Evolutionary conservation across 2,888 invertebrate species (phyloP).

Genomic region (Drosophila fulvimacula): DNA sequence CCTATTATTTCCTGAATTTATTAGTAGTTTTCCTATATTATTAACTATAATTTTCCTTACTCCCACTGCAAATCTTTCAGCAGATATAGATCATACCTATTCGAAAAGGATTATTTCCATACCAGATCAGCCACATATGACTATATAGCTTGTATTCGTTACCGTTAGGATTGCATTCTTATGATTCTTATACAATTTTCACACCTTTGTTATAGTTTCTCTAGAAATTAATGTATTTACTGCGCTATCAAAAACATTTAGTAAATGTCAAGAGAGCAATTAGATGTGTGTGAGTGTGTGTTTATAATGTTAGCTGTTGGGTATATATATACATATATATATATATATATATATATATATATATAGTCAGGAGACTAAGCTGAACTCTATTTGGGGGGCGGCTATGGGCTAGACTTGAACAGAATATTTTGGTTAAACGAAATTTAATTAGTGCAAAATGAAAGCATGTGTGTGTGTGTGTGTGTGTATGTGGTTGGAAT

Average conservation of each 20-base stretch:
- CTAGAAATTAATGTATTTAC: slow-evolving; percentile 16
- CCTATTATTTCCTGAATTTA: no score
- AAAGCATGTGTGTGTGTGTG: slow-evolving; percentile 11
- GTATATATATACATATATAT: not conserved
- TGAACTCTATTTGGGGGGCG: slow-evolving; percentile 17
- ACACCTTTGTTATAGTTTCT: not conserved
- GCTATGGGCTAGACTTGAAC: slow-evolving; percentile 27
- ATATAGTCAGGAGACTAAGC: slow-evolving; percentile 3
- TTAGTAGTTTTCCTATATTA: no score
- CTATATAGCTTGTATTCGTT: not conserved
- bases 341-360: not conserved
- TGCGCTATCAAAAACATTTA: slow-evolving; percentile 42
- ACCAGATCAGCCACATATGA: not conserved
- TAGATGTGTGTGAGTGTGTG: slow-evolving; percentile 24
- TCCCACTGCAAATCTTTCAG: no score
- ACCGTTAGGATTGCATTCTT: no score
- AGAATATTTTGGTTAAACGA: slow-evolving; percentile 63
- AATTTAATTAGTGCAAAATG: slow-evolving; percentile 73
- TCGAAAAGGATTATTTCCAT: no score
- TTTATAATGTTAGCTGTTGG: slow-evolving; percentile 16
- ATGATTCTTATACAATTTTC: not conserved
- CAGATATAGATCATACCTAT: no score
- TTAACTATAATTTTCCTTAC: no score
- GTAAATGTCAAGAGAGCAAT: slow-evolving; percentile 11
- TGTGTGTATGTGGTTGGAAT: slow-evolving; percentile 7